Base-by-base conservation (phyloP, 1,140 invertebrate genomes). In the Euborellia annulipes region DNA sequence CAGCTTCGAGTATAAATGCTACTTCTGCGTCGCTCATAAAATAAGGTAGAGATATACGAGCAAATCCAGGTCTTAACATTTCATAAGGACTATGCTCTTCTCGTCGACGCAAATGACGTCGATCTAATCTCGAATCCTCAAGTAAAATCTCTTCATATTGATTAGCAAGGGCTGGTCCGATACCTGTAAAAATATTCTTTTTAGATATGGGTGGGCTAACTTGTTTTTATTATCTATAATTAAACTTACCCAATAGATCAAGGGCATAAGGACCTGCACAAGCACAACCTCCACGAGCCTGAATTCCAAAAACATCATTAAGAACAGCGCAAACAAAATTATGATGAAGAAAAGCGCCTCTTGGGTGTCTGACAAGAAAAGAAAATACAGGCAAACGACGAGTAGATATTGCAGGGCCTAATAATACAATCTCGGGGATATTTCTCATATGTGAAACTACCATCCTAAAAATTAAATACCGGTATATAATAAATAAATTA, bases 301-400 rank as follows among this genome's bases (percentile, higher is more conserved):
- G 89, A 34, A 94, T 86, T 0, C 90, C 90, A 59, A 90, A 93
- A 8, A 94, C 72, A 58, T 94, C 90, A 55, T 93, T 94, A 3
- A 94, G 69, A 1, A 93, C 67, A 2, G 84, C 79, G 53, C 80
- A 82, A 0, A 92, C 76, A 62, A 87, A 93, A 62, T 92, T 92
- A 57, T 92, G 85, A 62, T 94, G 90, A 0, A 93, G 72, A 57
- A 84, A 90, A 2, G 77, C 77, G 3, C 82, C 83, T 4, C 75
- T 63, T 0, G 80, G 75, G 63, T 92, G 83, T 44, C 79, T 72
- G 27, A 94, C 77, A 62, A 92, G 71, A 53, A 94, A 81, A 9
- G 87, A 91, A 58, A 92, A 87, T 22, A 90, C 78, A 2, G 87
- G 81, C 7, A 91, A 63, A 27, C 85, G 65, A 52, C 76, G 73